Base-by-base conservation (phyloP, 1,140 invertebrate genomes). In the Drosophila pseudoananassae region DNA sequence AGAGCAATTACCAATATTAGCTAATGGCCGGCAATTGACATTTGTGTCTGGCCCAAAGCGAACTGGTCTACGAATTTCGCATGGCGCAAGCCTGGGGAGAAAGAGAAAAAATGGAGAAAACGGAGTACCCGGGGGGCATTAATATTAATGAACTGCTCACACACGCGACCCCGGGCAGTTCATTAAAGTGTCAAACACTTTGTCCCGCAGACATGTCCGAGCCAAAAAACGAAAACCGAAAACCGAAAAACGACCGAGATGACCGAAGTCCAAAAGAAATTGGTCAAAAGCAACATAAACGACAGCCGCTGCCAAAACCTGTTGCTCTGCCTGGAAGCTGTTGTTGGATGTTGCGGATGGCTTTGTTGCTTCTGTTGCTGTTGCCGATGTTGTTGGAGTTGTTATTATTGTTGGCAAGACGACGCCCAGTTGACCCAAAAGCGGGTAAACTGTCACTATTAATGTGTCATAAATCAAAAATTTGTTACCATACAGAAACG, bases 111-210 rank as follows among this genome's bases (percentile, higher is more conserved):
- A 52, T 1, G 25, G 4, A 36, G 12, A 60, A 46, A 73, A 47
- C 61, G 54, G 56, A 76, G 77, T 57, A 59, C 52, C 51, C 23
- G 61, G 66, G 66, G 64, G 10, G 54, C 75, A 87, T 87, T 83
- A 88, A 88, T 87, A 83, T 87, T 87, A 83, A 87, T 87, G 83
- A 88, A 76, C 61, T 72, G 75, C 74, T 65, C 57, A 50, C 75
- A 87, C 82, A 87, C 82, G 83, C 83, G 78, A 87, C 78, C 83
- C 58, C 71, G 20, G 66, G 75, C 83, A 76, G 82, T 87, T 82
- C 83, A 87, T 88, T 88, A 88, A 88, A 88, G 79, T 88, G 83
- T 88, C 83, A 83, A 88, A 89, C 80, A 83, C 61, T 82, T 50
- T 57, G 63, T 57, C 78, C 73, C 40, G 69, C 76, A 68, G 55